These are phyloP conservation scores for Phalacrocorax aristotelis DNA, from an alignment of 2,113 vertebrate species.

Conservation along the genomic window DNA sequence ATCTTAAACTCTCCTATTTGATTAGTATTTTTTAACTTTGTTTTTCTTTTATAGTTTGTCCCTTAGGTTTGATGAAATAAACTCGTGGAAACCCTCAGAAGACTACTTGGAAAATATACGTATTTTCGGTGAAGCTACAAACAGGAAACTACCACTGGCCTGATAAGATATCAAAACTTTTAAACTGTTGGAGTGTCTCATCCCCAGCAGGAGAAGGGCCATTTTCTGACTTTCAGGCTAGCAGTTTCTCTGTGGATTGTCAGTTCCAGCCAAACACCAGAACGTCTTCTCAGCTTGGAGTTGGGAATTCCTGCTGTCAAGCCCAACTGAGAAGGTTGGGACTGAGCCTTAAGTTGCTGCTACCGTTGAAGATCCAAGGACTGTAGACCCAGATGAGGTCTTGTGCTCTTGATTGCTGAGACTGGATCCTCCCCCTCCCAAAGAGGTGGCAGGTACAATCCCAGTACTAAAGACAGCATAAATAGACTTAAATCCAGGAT, in stretches of 20 bases:
- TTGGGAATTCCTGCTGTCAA: neutral
- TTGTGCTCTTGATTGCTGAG: neutral
- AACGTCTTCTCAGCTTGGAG: neutral
- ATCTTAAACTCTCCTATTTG: neutral
- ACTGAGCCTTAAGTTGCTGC: neutral
- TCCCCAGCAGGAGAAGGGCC: neutral
- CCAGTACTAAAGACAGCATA: neutral
- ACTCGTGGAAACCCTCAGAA: neutral
- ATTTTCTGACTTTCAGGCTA: neutral
- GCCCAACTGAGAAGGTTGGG: neutral
- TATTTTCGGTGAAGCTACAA: neutral
- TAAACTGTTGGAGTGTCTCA: neutral
- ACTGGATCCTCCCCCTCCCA: neutral
- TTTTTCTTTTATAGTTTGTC: neutral
- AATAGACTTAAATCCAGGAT: neutral
- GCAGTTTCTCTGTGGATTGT: neutral
- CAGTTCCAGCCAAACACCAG: neutral
- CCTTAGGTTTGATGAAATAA: neutral
- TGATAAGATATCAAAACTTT: neutral
- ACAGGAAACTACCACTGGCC: neutral
- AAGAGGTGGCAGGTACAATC: neutral
- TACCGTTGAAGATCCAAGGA: neutral
- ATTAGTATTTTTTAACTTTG: neutral
- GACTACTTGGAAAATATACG: neutral
- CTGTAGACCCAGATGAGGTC: neutral